phyloP scores from a whole-genome alignment of 2,113 vertebrate genomes.

The Apus apus region DNA sequence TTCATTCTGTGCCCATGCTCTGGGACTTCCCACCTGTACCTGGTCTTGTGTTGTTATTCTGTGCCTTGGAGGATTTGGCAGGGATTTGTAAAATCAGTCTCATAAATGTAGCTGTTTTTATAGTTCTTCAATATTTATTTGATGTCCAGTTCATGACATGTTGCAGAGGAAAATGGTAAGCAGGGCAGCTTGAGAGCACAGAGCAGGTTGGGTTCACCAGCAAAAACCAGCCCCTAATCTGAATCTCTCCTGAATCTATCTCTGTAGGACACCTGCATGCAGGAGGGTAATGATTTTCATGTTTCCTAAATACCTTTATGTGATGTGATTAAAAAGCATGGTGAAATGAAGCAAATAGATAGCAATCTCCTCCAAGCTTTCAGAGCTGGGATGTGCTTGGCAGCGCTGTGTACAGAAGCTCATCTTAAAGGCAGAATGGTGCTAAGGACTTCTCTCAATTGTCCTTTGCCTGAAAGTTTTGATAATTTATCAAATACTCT shows the following conservation, averaged over 20 bases:
- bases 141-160: not conserved
- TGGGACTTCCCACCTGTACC: not conserved
- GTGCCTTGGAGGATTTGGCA: not conserved
- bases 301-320: not conserved
- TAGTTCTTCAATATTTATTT: not conserved
- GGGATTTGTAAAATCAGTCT: not conserved
- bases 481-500: not conserved
- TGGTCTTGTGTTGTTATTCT: not conserved
- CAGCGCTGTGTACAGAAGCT: not conserved
- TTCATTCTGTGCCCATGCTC: not conserved
- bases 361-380: not conserved
- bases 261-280: fast-evolving
- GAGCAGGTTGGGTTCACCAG: not conserved
- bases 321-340: not conserved
- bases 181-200: not conserved
- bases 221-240: not conserved
- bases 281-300: not conserved
- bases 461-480: not conserved
- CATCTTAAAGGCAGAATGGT: not conserved
- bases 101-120: not conserved
- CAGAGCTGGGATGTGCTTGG: not conserved
- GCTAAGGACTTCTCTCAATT: not conserved
- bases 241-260: not conserved
- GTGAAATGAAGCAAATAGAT: not conserved
- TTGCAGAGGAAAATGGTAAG: not conserved